Percentiles rank a stretch among this genome's conserved stretches.
These are phyloP conservation scores for Mola mola DNA, from an alignment of 2,113 vertebrate genomes.

Conservation along the genomic window DNA sequence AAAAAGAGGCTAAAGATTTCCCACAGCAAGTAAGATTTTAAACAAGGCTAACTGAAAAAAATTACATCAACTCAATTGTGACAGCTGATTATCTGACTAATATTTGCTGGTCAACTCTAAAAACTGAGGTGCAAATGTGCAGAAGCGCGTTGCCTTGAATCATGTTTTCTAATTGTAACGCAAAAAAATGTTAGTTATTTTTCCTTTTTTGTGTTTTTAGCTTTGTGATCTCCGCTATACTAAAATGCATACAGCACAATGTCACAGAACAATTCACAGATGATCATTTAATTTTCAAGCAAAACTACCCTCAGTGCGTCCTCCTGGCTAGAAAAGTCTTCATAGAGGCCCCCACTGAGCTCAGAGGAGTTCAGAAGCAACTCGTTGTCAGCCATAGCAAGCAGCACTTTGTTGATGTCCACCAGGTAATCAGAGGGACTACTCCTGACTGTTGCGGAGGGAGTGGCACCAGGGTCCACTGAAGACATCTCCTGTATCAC, in stretches of 20 bases:
- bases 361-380: slow-evolving; percentile 90
- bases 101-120: too few relatives aligned
- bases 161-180: background rate
- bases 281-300: background rate
- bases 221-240: background rate
- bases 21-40: background rate
- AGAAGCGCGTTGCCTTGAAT: background rate
- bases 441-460: slow-evolving; percentile 23
- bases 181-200: background rate
- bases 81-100: background rate
- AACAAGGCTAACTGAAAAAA: background rate
- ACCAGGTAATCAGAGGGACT: slow-evolving; percentile 87
- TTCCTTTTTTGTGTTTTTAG: background rate
- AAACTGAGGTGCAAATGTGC: too few relatives aligned
- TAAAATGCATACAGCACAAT: background rate
- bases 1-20: background rate
- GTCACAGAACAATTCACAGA: too few relatives aligned
- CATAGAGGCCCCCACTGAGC: slow-evolving; percentile 86
- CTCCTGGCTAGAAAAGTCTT: slow-evolving; percentile 92
- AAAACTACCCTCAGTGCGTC: slow-evolving; percentile 88
- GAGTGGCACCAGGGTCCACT: slow-evolving; percentile 15
- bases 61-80: background rate
- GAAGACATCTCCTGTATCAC: slow-evolving; percentile 54
- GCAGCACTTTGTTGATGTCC: slow-evolving; percentile 92
- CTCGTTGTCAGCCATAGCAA: slow-evolving; percentile 90